A percentile compares a stretch with the other conserved stretches of the same genome.
Evolutionary conservation across 2,888 invertebrate species (phyloP).

Genomic region (Apamea anceps): DNA sequence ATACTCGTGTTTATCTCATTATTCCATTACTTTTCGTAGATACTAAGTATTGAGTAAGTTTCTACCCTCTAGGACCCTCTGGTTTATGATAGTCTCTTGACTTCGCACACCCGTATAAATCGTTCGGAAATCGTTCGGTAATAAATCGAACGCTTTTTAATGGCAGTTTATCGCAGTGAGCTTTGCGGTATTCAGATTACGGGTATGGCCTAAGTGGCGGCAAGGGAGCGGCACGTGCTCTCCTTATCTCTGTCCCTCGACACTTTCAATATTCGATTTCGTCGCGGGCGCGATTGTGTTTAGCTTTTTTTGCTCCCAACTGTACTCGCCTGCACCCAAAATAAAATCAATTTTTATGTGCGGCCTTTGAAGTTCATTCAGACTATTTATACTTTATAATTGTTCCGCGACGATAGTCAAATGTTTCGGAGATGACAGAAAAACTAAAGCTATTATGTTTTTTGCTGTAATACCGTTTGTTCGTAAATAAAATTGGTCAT

Average conservation of each 20-base stretch:
- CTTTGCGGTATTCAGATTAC: conserved; percentile 90
- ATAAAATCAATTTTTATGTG: conserved; percentile 69
- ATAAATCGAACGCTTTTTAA: conserved; percentile 90
- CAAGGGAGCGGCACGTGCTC: conserved; percentile 87
- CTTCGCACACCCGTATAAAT: conserved; percentile 77
- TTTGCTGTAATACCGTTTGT: conserved; percentile 26
- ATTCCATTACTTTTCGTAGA: conserved; percentile 52
- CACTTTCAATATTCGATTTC: conserved; percentile 90
- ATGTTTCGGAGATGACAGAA: conserved; percentile 53
- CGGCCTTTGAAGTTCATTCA: conserved; percentile 70
- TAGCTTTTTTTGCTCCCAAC: conserved; percentile 68
- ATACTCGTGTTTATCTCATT: conserved; percentile 48
- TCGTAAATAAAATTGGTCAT: conserved; percentile 61
- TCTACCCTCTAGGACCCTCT: conserved; percentile 61
- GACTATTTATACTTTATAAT: conserved; percentile 66
- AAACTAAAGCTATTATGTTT: conserved; percentile 40
- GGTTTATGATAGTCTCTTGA: conserved; percentile 64
- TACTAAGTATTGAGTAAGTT: conserved; percentile 54
- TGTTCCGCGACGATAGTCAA: conserved; percentile 47
- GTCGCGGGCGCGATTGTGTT: conserved; percentile 81
- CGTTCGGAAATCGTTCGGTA: conserved; percentile 88
- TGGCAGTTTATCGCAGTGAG: conserved; percentile 89
- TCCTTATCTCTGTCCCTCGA: conserved; percentile 88
- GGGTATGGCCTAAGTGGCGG: conserved; percentile 86
- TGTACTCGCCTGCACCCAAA: conserved; percentile 69